Conservation (phyloP, 2,113 vertebrate genomes). For the Pteronura brasiliensis region DNA sequence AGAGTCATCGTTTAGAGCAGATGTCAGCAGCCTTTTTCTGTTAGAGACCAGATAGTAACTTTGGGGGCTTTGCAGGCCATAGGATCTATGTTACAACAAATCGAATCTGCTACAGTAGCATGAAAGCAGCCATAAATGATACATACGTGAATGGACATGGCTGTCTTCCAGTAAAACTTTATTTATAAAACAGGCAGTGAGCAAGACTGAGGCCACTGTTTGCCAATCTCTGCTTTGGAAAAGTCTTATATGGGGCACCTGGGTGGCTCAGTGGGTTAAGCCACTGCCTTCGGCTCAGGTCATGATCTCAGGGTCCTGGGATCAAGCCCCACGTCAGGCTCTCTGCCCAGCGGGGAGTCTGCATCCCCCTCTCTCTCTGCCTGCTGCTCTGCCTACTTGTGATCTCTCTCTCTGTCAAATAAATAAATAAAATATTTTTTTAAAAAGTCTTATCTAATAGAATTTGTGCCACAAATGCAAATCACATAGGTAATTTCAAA, state of each 20-base stretch:
- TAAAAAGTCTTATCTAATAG: neutral
- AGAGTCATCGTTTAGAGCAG: neutral
- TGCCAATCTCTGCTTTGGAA: neutral
- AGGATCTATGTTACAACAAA: neutral
- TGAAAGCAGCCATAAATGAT: neutral
- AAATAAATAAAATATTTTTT: neutral
- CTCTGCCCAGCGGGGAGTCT: too few species aligned
- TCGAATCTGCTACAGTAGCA: neutral
- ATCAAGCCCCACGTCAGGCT: too few species aligned
- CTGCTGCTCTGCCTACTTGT: too few species aligned
- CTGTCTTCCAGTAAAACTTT: neutral
- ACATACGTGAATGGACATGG: neutral
- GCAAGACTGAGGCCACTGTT: neutral
- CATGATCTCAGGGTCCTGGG: too few species aligned
- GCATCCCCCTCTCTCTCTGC: too few species aligned
- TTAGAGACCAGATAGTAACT: neutral
- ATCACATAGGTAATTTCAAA: neutral
- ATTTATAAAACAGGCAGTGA: neutral
- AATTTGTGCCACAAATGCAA: too few species aligned
- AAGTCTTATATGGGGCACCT: neutral
- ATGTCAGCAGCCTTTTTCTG: neutral
- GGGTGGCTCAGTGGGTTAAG: too few species aligned
- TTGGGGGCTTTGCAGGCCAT: neutral
- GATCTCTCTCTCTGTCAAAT: too few species aligned
- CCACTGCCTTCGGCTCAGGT: too few species aligned